A percentile compares a stretch with the other conserved stretches of the same genome.
Conservation (phyloP, 2,888 invertebrate species). For the Magallana nippona region DNA sequence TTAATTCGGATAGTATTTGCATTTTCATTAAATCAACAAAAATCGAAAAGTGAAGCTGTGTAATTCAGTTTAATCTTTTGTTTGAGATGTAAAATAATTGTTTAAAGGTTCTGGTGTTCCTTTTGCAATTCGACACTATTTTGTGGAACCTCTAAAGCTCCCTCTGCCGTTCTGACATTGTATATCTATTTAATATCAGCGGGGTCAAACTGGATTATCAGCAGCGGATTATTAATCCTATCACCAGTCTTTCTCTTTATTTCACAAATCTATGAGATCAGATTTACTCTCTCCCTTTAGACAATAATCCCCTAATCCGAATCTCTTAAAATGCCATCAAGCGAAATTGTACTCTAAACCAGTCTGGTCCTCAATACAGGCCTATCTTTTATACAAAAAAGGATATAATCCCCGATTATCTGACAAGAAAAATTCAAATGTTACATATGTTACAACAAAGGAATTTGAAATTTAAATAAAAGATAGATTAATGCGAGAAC, state of each 20-base stretch:
- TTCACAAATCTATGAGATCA: conserved; percentile 29
- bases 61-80: too few relatives aligned
- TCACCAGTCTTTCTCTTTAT: conserved; percentile 35
- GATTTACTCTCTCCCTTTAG: conserved; percentile 24
- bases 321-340: conserved; percentile 21
- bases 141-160: too few relatives aligned
- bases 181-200: background rate
- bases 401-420: conserved; percentile 20
- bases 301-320: conserved; percentile 29
- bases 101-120: background rate
- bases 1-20: background rate
- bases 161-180: background rate
- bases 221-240: conserved; percentile 25
- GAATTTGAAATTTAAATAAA: conserved; percentile 31
- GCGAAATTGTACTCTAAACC: conserved; percentile 24
- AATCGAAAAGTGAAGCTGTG: too few relatives aligned
- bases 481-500: conserved; percentile 20
- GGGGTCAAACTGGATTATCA: conserved; percentile 25
- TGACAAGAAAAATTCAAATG: conserved; percentile 33
- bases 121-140: background rate
- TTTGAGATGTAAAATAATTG: too few relatives aligned
- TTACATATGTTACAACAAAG: conserved; percentile 14
- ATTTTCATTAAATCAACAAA: too few relatives aligned
- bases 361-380: background rate
- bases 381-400: conserved; percentile 20